Percentiles rank a stretch among this genome's conserved stretches.
phyloP scores from a whole-genome alignment of 2,113 vertebrate genomes.

The Phoenicopterus ruber region DNA sequence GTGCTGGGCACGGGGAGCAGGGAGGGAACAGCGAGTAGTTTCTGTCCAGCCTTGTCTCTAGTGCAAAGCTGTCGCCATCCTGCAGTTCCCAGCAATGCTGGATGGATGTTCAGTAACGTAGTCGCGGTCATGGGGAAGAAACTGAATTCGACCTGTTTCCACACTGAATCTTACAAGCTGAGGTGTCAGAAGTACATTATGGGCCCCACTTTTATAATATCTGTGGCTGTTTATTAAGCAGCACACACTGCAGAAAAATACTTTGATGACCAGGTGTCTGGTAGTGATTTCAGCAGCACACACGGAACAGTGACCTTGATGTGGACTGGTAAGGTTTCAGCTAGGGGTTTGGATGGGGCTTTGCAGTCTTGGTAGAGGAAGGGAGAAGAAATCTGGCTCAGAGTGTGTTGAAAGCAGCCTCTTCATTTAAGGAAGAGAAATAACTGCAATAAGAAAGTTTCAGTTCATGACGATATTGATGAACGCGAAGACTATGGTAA shows the following conservation, averaged over 20 bases:
- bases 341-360: background rate
- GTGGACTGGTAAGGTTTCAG: background rate
- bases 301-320: fast-evolving
- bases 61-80: background rate
- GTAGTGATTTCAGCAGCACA: background rate
- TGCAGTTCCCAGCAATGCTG: background rate
- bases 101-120: background rate
- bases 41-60: background rate
- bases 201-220: background rate
- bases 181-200: background rate
- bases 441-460: background rate
- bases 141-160: background rate
- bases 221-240: background rate
- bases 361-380: background rate
- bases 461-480: background rate
- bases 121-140: background rate
- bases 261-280: background rate
- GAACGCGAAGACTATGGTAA: background rate
- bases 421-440: background rate
- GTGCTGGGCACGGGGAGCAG: background rate
- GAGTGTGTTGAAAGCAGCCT: background rate
- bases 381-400: background rate
- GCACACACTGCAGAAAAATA: background rate
- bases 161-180: background rate
- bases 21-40: background rate